Evolutionary conservation across 2,888 invertebrate species (phyloP), one percentile per base, ranked within the genome.

Genomic region (Fabriciana adippe): DNA sequence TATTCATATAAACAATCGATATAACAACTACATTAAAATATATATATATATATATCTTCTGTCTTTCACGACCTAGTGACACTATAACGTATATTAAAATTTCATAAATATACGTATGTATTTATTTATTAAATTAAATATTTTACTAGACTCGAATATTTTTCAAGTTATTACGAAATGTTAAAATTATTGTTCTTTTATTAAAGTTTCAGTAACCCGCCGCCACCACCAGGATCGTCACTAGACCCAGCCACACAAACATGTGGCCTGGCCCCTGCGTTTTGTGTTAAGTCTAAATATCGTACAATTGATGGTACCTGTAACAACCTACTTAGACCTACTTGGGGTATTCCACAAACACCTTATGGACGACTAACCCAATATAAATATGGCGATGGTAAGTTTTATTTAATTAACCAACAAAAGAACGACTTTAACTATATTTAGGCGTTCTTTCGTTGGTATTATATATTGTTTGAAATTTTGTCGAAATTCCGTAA

Each of bases 221-320:
- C 91, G 0, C 89, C 90, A 2, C 89, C 90, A 1, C 69, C 84
- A 14, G 89, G 92, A 2, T 82, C 90, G 0, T 86, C 80, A 0
- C 78, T 75, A 15, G 93, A 93, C 71, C 93, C 93, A 0, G 87
- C 87, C 0, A 81, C 90, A 0, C 84, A 86, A 67, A 93, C 93
- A 0, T 94, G 94, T 76, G 93, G 93, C 0, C 79, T 90, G 0
- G 79, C 90, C 0, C 93, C 93, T 0, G 83, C 92, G 0, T 84
- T 86, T 71, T 94, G 94, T 72, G 77, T 86, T 14, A 89, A 93
- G 47, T 89, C 93, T 0, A 94, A 95, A 62, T 98, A 97, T 85
- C 93, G 92, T 18, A 72, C 96, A 0, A 94, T 96, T 71, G 99
- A 99, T 84, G 99, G 99, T 0, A 95, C 97, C 1, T 99, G 99